phyloP scores from a whole-genome alignment of 2,888 invertebrate genomes.

The Mactromeris polynyma region DNA sequence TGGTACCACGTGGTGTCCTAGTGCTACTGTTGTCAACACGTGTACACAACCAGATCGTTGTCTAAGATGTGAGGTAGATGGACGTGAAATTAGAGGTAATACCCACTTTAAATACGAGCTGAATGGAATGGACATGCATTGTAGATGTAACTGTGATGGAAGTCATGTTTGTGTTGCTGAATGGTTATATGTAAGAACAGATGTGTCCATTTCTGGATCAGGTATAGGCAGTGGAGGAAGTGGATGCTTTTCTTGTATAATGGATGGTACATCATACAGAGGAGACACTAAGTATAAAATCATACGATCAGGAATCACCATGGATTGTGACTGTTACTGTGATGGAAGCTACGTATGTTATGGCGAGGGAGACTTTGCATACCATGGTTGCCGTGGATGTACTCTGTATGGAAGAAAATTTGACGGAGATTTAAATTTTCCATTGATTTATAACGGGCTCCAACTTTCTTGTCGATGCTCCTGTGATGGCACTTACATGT shows the following conservation, averaged over 20 bases:
- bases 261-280: slow-evolving; percentile 64
- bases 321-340: slow-evolving; percentile 73
- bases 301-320: slow-evolving; percentile 39
- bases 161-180: slow-evolving; percentile 56
- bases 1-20: slow-evolving; percentile 77
- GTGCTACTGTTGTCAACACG: slow-evolving; percentile 55
- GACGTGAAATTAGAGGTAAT: slow-evolving; percentile 68
- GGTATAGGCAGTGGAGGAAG: slow-evolving; percentile 60
- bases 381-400: slow-evolving; percentile 53
- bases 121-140: slow-evolving; percentile 63
- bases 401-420: slow-evolving; percentile 40
- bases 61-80: slow-evolving; percentile 73
- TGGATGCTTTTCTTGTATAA: slow-evolving; percentile 68
- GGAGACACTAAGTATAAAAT: slow-evolving; percentile 73
- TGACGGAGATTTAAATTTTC: slow-evolving; percentile 52
- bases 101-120: slow-evolving; percentile 71
- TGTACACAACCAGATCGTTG: slow-evolving; percentile 67
- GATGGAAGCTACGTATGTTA: slow-evolving; percentile 70
- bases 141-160: slow-evolving; percentile 73
- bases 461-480: slow-evolving; percentile 53
- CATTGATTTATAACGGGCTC: slow-evolving; percentile 53
- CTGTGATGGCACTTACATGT: slow-evolving; percentile 57
- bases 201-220: slow-evolving; percentile 58
- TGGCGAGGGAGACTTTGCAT: slow-evolving; percentile 46
- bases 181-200: slow-evolving; percentile 57